Evolutionary conservation across 1,140 invertebrate species (phyloP).

Genomic region (Cyclina sinensis): DNA sequence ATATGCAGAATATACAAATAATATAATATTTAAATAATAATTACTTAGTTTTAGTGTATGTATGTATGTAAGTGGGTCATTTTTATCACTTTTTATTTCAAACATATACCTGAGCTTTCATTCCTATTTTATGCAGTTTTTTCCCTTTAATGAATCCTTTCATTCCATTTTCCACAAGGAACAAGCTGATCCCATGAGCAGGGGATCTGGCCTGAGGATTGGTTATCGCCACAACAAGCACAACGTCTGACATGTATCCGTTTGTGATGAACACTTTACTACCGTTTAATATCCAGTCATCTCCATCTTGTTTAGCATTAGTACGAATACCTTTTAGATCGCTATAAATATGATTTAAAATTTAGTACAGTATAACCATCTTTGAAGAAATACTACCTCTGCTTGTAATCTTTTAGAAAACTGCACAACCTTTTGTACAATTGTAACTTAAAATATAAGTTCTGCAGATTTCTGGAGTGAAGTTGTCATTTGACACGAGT

Average conservation of each 20-base stretch:
- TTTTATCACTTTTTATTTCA: too few species aligned
- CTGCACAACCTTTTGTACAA: too few species aligned
- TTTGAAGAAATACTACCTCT: too few species aligned
- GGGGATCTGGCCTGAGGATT: constrained; percentile 86
- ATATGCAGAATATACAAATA: too few species aligned
- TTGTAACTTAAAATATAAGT: too few species aligned
- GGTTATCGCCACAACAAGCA: constrained; percentile 88
- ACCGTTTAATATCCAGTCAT: constrained; percentile 88
- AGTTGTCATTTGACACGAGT: too few species aligned
- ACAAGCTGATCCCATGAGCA: constrained; percentile 88
- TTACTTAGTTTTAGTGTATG: too few species aligned
- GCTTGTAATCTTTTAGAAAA: too few species aligned
- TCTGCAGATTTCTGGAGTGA: too few species aligned
- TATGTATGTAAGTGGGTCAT: too few species aligned
- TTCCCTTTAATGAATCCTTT: constrained; percentile 87
- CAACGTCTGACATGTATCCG: constrained; percentile 87
- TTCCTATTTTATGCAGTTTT: constrained; percentile 87
- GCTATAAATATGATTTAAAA: constrained; percentile 74
- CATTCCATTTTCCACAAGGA: constrained; percentile 87
- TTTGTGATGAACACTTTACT: constrained; percentile 88
- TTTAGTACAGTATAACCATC: too few species aligned
- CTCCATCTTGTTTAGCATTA: constrained; percentile 86
- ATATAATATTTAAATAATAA: too few species aligned
- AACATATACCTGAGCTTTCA: constrained; percentile 85
- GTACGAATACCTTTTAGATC: constrained; percentile 88